Percentiles rank a stretch among this genome's conserved stretches.
These are phyloP conservation scores for Magallana ariakensis DNA, from an alignment of 1,140 invertebrate genomes.

Conservation along the genomic window DNA sequence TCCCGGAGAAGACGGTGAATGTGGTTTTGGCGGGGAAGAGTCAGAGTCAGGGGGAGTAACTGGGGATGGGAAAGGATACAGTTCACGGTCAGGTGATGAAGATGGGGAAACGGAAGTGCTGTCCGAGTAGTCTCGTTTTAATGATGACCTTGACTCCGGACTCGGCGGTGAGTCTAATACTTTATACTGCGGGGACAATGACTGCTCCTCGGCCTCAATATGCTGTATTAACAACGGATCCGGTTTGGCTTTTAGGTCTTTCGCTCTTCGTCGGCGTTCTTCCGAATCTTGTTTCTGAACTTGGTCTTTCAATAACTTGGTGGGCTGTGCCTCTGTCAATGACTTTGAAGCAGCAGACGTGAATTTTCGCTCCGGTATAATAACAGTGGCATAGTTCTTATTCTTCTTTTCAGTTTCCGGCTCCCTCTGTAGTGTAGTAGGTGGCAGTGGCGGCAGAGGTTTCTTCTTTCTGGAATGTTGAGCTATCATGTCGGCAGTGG, in stretches of 20 bases:
- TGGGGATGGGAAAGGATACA: conserved; percentile 74
- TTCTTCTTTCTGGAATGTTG: conserved; percentile 61
- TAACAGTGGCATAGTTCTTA: conserved; percentile 30
- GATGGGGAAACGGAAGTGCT: conserved; percentile 74
- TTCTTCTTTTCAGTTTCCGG: background rate
- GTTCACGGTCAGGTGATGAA: conserved; percentile 72
- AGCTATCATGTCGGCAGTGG: conserved; percentile 68
- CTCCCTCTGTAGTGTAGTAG: conserved; percentile 43
- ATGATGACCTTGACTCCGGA: conserved; percentile 70
- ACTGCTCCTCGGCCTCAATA: conserved; percentile 73
- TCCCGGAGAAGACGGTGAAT: conserved; percentile 74
- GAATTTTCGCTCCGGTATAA: conserved; percentile 34
- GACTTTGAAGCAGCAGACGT: conserved; percentile 37
- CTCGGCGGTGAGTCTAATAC: conserved; percentile 76
- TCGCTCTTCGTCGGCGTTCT: conserved; percentile 66
- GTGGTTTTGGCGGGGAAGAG: conserved; percentile 77
- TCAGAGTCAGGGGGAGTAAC: conserved; percentile 77
- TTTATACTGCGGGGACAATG: conserved; percentile 74
- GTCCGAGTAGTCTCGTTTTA: conserved; percentile 75
- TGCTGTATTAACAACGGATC: conserved; percentile 72
- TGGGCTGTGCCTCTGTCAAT: conserved; percentile 26
- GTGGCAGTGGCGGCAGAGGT: conserved; percentile 41
- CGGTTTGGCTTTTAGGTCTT: conserved; percentile 76
- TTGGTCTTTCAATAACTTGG: conserved; percentile 33
- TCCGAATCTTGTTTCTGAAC: conserved; percentile 73